These are phyloP conservation scores for Crematogaster levior DNA, from an alignment of 2,888 invertebrate species.

Conservation along the genomic window DNA sequence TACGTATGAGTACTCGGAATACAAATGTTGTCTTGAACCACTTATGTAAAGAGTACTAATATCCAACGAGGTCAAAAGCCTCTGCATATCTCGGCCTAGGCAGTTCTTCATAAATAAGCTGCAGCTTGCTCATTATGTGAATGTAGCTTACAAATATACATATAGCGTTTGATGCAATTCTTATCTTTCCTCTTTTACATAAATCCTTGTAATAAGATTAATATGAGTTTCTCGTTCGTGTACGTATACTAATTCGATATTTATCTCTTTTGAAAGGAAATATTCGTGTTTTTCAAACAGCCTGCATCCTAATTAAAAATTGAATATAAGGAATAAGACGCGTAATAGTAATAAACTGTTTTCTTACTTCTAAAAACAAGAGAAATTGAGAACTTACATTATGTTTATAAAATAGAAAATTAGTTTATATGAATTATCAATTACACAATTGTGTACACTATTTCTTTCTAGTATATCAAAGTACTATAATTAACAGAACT, in stretches of 20 bases:
- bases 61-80: conserved; percentile 45
- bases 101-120: conserved; percentile 63
- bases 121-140: conserved; percentile 27
- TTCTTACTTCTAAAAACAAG: too few species aligned
- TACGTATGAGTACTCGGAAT: conserved; percentile 22
- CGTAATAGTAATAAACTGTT: neutral
- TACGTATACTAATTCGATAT: conserved; percentile 1
- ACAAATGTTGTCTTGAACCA: conserved; percentile 48
- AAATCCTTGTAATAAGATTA: conserved; percentile 53
- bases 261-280: neutral
- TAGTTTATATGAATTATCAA: neutral
- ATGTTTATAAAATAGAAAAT: neutral
- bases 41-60: conserved; percentile 62
- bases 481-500: conserved; percentile 1
- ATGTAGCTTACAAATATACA: neutral
- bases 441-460: neutral
- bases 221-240: neutral
- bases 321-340: neutral
- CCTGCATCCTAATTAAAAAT: neutral
- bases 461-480: neutral
- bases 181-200: neutral
- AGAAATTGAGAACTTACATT: neutral
- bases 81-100: conserved; percentile 21
- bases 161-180: conserved; percentile 2
- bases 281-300: neutral